Percentiles rank a stretch among this genome's conserved stretches.
phyloP scores from a whole-genome alignment of 92 coral and sea anemone species.

The Bergia puertoricense region DNA sequence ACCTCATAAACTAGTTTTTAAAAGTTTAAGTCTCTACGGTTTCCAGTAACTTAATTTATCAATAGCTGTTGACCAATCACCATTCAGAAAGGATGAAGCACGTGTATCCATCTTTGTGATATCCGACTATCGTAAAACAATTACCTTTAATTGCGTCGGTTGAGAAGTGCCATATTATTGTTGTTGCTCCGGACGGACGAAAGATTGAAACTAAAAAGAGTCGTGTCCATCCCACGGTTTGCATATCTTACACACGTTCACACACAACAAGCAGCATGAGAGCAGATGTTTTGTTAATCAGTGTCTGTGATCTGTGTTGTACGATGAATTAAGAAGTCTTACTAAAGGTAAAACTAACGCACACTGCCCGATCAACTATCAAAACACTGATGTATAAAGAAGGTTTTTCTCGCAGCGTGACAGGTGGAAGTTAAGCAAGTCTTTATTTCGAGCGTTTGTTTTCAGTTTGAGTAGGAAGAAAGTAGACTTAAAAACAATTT shows the following conservation, averaged over 20 bases:
- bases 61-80: not conserved
- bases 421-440: not conserved
- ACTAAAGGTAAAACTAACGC: not conserved
- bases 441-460: not conserved
- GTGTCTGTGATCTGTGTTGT: not conserved
- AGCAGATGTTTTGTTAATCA: not conserved
- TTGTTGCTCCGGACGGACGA: not conserved
- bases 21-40: not conserved
- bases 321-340: not conserved
- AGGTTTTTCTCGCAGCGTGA: not conserved
- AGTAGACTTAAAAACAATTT: too few species aligned
- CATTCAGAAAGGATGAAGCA: not conserved
- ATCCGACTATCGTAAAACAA: not conserved
- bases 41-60: slow-evolving; percentile 7
- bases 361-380: not conserved
- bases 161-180: not conserved
- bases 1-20: not conserved
- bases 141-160: not conserved
- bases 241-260: too few species aligned
- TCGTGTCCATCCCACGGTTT: not conserved
- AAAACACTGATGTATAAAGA: not conserved
- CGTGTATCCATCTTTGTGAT: not conserved
- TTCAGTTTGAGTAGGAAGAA: too few species aligned
- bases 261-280: too few species aligned
- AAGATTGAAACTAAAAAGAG: too few species aligned